Conservation (phyloP, 2,888 invertebrate species). For the Neoascia interrupta region DNA sequence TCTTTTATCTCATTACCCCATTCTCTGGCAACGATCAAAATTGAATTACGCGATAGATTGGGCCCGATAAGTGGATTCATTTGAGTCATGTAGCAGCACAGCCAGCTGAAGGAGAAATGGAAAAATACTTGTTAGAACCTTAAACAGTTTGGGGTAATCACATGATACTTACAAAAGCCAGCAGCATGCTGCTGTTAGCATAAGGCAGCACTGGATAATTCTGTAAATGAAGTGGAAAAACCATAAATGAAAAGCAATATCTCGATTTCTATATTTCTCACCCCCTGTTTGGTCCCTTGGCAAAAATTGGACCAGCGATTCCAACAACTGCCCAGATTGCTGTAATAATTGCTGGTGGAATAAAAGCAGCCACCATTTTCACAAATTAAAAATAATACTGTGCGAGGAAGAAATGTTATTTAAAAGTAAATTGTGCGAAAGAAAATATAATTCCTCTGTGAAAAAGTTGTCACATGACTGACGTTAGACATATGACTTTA, state of each 20-base stretch:
- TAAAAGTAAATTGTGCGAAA: slow-evolving; percentile 30
- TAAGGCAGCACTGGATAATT: slow-evolving; percentile 77
- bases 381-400: slow-evolving; percentile 46
- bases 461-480: slow-evolving; percentile 68
- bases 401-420: slow-evolving; percentile 15
- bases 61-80: slow-evolving; percentile 78
- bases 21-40: slow-evolving; percentile 77
- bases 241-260: background rate
- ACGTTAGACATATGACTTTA: slow-evolving; percentile 40
- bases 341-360: slow-evolving; percentile 76
- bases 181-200: slow-evolving; percentile 77
- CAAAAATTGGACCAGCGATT: slow-evolving; percentile 76
- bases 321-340: slow-evolving; percentile 77
- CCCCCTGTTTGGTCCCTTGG: slow-evolving; percentile 78
- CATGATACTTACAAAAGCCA: slow-evolving; percentile 77
- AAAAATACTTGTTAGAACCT: slow-evolving; percentile 3
- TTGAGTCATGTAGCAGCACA: slow-evolving; percentile 78
- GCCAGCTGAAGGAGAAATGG: slow-evolving; percentile 73
- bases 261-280: slow-evolving; percentile 69
- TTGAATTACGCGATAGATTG: slow-evolving; percentile 76
- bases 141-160: background rate
- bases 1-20: slow-evolving; percentile 76
- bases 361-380: slow-evolving; percentile 76
- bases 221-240: slow-evolving; percentile 65
- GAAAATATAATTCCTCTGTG: slow-evolving; percentile 24